A percentile compares a stretch with the other conserved stretches of the same genome.
phyloP scores from a whole-genome alignment of 2,888 invertebrate genomes.

The Drosophila merina region DNA sequence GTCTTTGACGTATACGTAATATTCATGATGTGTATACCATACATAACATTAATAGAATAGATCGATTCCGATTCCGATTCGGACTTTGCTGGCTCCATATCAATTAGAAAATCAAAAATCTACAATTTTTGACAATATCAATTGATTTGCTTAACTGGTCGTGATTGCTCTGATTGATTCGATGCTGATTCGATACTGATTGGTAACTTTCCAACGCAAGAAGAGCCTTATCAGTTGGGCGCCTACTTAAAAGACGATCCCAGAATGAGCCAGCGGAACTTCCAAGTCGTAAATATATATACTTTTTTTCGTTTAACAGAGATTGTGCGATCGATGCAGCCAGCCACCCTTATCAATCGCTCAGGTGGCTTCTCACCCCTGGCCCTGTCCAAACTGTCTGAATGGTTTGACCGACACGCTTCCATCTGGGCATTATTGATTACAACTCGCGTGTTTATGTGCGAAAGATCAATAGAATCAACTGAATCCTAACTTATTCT shows the following conservation, averaged over 20 bases:
- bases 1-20: slow-evolving; percentile 37
- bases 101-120: slow-evolving; percentile 31
- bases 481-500: slow-evolving; percentile 4
- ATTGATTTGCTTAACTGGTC: slow-evolving; percentile 68
- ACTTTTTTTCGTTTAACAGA: slow-evolving; percentile 1
- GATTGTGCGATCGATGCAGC: slow-evolving; percentile 53
- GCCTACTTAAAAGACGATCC: slow-evolving; percentile 41
- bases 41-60: slow-evolving; percentile 19
- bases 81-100: slow-evolving; percentile 19
- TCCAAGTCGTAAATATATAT: slow-evolving; percentile 23
- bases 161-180: slow-evolving; percentile 75
- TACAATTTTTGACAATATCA: slow-evolving; percentile 55
- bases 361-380: slow-evolving; percentile 57
- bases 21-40: slow-evolving; percentile 1
- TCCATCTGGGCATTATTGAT: slow-evolving; percentile 50
- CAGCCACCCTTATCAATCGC: slow-evolving; percentile 53
- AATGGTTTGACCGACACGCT: slow-evolving; percentile 38
- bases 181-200: slow-evolving; percentile 44
- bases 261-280: slow-evolving; percentile 49
- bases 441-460: slow-evolving; percentile 62
- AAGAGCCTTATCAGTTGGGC: slow-evolving; percentile 45
- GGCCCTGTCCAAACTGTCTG: slow-evolving; percentile 47
- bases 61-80: background rate
- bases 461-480: slow-evolving; percentile 52
- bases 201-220: slow-evolving; percentile 65